Conservation (phyloP, 2,797 vertebrate species). For the Carcharodon carcharias region DNA sequence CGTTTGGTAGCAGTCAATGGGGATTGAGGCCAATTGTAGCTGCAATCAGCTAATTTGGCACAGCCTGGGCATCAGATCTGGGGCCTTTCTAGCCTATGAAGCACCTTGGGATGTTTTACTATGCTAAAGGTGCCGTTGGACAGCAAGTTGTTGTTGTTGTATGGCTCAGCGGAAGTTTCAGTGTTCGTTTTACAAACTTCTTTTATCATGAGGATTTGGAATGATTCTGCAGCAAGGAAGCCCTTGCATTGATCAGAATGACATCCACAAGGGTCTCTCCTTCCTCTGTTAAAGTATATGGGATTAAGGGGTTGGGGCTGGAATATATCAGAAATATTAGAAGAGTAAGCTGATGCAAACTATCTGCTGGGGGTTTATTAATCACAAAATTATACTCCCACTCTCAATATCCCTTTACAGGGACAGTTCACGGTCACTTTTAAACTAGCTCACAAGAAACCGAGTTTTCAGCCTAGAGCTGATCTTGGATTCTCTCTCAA, state of each 20-base stretch:
- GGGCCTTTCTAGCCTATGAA: too few relatives aligned
- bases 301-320: not conserved
- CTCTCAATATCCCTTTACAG: not conserved
- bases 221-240: not conserved
- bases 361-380: not conserved
- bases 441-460: not conserved
- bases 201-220: not conserved
- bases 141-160: not conserved
- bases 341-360: too few relatives aligned
- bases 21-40: too few relatives aligned
- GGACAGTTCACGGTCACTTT: too few relatives aligned
- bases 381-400: not conserved
- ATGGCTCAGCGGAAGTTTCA: not conserved
- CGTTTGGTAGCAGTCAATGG: not conserved
- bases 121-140: not conserved
- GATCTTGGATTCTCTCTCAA: not conserved
- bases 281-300: not conserved
- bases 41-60: too few relatives aligned
- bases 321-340: too few relatives aligned
- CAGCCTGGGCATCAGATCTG: too few relatives aligned
- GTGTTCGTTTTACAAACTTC: not conserved
- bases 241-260: too few relatives aligned
- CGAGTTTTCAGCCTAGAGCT: not conserved
- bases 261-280: not conserved
- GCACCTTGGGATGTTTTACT: too few relatives aligned